Base-by-base conservation (phyloP, 1,140 invertebrate genomes). In the Pinna nobilis region DNA sequence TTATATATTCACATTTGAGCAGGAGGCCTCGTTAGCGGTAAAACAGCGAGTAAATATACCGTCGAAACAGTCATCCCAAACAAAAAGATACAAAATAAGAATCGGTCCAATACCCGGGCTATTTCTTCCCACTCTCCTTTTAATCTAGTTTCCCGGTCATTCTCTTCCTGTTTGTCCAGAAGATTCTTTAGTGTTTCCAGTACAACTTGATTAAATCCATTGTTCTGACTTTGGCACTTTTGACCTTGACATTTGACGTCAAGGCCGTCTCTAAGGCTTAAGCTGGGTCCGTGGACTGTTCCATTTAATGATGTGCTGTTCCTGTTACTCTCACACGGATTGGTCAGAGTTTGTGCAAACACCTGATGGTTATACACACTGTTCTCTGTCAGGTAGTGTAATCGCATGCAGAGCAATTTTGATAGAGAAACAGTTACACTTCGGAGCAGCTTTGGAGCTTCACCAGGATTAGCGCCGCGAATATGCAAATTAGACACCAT, bases 51-150 rank as follows among this genome's bases (percentile, higher is more conserved):
- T 81, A 99, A 99, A 35, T 96, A 96, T 73, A 99, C 92, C 2
- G 97, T 99, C 18, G 92, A 93, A 6, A 95, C 94, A 28, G 96
- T 94, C 44, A 98, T 99, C 13, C 98, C 96, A 63, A 97, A 92
- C 89, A 99, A 98, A 91, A 99, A 99, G 80, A 99, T 94, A 89
- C 98, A 98, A 69, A 99, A 92, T 88, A 99, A 95, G 60, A 99
- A 91, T 81, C 98, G 93, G 91, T 99, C 98, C 82, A 99, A 98
- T 39, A 99, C 97, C 95, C 98, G 98, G 25, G 98, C 97, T 5
- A 99, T 97, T 88, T 99, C 99, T 86, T 99, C 98, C 98, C 98
- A 99, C 90, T 99, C 98, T 44, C 84, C 81, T 18, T 83, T 79
- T 20, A 87, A 76, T 44, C 87, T 77, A 68, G 77, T 74, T 53